Conservation (phyloP, 2,797 vertebrate genomes). For the Cossypha polioptera region DNA sequence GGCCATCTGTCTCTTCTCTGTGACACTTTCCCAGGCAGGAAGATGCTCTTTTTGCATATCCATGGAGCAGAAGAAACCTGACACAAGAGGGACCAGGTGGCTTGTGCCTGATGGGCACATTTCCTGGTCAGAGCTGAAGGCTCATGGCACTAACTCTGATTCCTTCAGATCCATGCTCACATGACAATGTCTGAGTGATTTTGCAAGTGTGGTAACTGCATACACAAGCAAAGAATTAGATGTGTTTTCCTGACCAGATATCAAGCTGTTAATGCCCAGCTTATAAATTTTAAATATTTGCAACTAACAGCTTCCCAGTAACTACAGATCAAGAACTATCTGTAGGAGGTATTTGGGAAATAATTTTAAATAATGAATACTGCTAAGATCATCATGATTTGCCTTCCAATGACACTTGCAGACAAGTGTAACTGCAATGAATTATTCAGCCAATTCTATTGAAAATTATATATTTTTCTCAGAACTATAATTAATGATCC, state of each 20-base stretch:
- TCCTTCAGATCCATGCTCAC: background rate
- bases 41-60: background rate
- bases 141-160: background rate
- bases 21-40: background rate
- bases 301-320: background rate
- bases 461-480: background rate
- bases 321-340: background rate
- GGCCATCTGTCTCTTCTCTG: background rate
- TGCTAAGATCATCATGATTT: background rate
- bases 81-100: background rate
- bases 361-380: background rate
- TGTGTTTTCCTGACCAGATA: background rate
- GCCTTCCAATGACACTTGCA: background rate
- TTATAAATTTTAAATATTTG: background rate
- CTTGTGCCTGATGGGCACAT: background rate
- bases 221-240: background rate
- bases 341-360: conserved; percentile 14
- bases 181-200: background rate
- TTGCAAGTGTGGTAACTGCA: background rate
- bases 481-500: conserved; percentile 29
- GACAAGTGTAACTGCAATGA: conserved; percentile 15
- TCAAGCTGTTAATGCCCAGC: background rate
- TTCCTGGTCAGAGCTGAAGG: background rate
- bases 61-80: background rate
- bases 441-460: conserved; percentile 47